These are phyloP conservation scores for Carposina sasakii DNA, from an alignment of 1,140 invertebrate genomes.

Conservation along the genomic window DNA sequence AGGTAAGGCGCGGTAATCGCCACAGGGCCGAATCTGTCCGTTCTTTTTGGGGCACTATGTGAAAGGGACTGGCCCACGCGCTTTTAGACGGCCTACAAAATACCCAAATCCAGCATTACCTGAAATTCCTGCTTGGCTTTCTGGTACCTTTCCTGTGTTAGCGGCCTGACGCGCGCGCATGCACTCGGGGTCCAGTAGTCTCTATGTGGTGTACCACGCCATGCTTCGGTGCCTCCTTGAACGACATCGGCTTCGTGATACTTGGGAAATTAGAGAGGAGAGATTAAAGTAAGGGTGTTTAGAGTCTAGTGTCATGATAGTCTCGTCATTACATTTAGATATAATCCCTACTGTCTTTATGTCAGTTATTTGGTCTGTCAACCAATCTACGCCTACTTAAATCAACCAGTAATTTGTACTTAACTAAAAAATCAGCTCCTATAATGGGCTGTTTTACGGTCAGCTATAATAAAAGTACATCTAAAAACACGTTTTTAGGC, in stretches of 20 bases:
- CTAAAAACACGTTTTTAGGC: constrained; percentile 10
- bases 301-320: constrained; percentile 1
- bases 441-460: constrained; percentile 27
- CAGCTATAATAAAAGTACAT: constrained; percentile 28
- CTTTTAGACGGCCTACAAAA: constrained; percentile 11
- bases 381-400: constrained; percentile 6
- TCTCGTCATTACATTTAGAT: neutral
- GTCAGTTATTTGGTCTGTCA: constrained; percentile 3
- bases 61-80: constrained; percentile 44
- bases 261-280: constrained; percentile 20
- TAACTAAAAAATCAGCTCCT: constrained; percentile 27
- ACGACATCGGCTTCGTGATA: constrained; percentile 21
- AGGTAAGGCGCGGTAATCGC: constrained; percentile 60
- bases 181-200: constrained; percentile 39
- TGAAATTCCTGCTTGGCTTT: constrained; percentile 9
- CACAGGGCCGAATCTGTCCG: constrained; percentile 41
- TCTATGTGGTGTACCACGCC: constrained; percentile 17
- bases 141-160: constrained; percentile 19
- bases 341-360: neutral
- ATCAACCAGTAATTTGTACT: constrained; percentile 16
- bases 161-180: constrained; percentile 28
- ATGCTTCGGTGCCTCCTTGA: constrained; percentile 2
- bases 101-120: constrained; percentile 9
- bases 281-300: constrained; percentile 12
- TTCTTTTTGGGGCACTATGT: constrained; percentile 48